Percentiles rank a stretch among this genome's conserved stretches.
These are phyloP conservation scores for Slavum lentiscoides DNA, from an alignment of 2,888 invertebrate species.

Conservation along the genomic window DNA sequence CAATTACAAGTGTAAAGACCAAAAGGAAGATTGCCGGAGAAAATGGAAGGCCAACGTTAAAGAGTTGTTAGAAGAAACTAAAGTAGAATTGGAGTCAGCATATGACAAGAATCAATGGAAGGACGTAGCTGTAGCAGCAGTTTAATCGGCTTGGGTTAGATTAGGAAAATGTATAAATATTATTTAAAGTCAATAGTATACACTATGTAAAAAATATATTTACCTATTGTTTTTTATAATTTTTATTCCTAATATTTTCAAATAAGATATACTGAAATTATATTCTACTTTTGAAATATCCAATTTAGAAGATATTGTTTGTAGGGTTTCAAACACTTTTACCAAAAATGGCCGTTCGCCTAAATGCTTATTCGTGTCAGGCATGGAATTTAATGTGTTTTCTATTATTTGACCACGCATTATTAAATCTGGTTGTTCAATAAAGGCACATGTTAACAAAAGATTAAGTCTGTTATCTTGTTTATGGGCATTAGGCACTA, in stretches of 20 bases:
- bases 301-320: constrained; percentile 13
- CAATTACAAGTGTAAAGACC: too few species aligned
- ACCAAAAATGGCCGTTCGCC: constrained; percentile 39
- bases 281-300: constrained; percentile 24
- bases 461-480: constrained; percentile 44
- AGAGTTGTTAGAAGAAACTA: too few species aligned
- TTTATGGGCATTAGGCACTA: constrained; percentile 42
- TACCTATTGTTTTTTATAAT: constrained; percentile 32
- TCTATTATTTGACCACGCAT: neutral
- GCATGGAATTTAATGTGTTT: constrained; percentile 12
- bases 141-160: too few species aligned
- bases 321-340: constrained; percentile 16
- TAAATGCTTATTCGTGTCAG: constrained; percentile 22
- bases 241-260: constrained; percentile 42
- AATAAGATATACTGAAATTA: constrained; percentile 32
- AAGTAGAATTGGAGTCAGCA: too few species aligned
- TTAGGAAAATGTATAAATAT: neutral
- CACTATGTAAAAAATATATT: constrained; percentile 3
- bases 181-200: neutral
- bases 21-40: too few species aligned
- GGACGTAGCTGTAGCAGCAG: too few species aligned
- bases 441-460: constrained; percentile 23
- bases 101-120: too few species aligned
- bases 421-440: constrained; percentile 37
- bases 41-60: too few species aligned